A percentile compares a stretch with the other conserved stretches of the same genome.
phyloP scores from a whole-genome alignment of 2,888 invertebrate species.

The Dynastes grantii region DNA sequence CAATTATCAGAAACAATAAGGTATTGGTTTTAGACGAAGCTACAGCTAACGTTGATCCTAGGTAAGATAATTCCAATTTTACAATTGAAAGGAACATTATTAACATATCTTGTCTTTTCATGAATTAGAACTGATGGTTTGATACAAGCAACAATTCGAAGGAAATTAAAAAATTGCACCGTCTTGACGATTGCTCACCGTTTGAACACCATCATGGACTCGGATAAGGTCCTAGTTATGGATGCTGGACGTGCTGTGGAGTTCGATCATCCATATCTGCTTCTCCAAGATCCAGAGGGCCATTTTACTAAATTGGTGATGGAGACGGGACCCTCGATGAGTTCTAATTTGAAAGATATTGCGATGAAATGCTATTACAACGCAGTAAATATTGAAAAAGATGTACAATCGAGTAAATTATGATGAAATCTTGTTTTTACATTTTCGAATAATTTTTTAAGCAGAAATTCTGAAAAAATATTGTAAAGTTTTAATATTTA shows the following conservation, averaged over 20 bases:
- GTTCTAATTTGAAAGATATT: constrained; percentile 70
- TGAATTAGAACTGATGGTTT: constrained; percentile 82
- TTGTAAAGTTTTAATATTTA: neutral
- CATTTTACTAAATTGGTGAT: constrained; percentile 80
- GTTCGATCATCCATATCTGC: constrained; percentile 80
- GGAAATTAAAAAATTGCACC: constrained; percentile 86
- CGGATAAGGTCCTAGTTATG: constrained; percentile 89
- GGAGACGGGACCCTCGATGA: constrained; percentile 77
- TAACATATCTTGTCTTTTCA: constrained; percentile 28
- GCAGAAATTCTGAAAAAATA: too few relatives aligned
- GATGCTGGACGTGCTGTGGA: constrained; percentile 84
- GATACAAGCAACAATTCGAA: constrained; percentile 87
- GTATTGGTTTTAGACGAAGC: constrained; percentile 94
- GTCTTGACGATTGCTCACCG: constrained; percentile 93
- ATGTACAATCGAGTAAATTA: neutral
- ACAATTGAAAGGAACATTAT: neutral
- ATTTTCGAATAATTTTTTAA: too few relatives aligned
- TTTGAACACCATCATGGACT: constrained; percentile 93
- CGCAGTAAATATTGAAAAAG: constrained; percentile 52
- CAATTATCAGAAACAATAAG: constrained; percentile 87
- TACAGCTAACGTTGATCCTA: constrained; percentile 93
- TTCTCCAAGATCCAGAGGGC: constrained; percentile 76
- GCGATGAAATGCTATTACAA: constrained; percentile 70
- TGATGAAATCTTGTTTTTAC: neutral
- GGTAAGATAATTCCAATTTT: constrained; percentile 71